Base-by-base conservation (phyloP, 2,888 invertebrate species). In the Pimpla rufipes region DNA sequence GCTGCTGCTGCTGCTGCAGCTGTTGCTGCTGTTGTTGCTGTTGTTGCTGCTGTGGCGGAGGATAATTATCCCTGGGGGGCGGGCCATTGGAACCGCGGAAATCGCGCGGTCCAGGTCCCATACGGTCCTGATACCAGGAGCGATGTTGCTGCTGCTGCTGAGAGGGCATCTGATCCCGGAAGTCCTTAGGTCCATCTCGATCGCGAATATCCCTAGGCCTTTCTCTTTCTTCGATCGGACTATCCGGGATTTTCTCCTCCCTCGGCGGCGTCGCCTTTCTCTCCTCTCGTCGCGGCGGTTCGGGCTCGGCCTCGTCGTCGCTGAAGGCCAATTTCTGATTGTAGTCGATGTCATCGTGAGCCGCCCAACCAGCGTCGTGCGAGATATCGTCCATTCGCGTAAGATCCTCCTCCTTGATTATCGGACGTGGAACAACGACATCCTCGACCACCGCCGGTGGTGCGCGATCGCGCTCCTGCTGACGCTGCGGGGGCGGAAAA, bases 301-400 rank as follows among this genome's bases (percentile, higher is more conserved):
- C 93, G 70, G 90, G 85, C 18, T 93, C 92, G n/a, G 92, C 92
- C 93, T 98, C 98, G 90, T 98, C 98, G 94, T 99, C 98, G 91
- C 98, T 98, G 94, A 98, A 99, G 87, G 97, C 97, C 92, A 99
- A 94, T 93, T 98, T 98, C 94, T 98, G 97, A 94, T 98, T 97
- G 92, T 98, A 98, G 94, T 98, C 98, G 92, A 98, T 97, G 93
- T 98, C 98, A 92, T 98, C 98, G 90, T 97, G 96, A 88, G 97
- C 96, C 80, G 97, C 97, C 99, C 99, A 99, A 85, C 98, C 98
- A 90, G 97, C 96, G 91, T 98, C 97, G 89, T 97, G 96, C 59
- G 97, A 96, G 88, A 98, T 97, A 91, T 98, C 97, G 93, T 98
- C 98, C 94, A 99, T 96, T 81, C 97, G 97, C 90, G 97, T 97